These are phyloP conservation scores for Hipposideros armiger DNA, from an alignment of 2,113 vertebrate species.

Conservation along the genomic window DNA sequence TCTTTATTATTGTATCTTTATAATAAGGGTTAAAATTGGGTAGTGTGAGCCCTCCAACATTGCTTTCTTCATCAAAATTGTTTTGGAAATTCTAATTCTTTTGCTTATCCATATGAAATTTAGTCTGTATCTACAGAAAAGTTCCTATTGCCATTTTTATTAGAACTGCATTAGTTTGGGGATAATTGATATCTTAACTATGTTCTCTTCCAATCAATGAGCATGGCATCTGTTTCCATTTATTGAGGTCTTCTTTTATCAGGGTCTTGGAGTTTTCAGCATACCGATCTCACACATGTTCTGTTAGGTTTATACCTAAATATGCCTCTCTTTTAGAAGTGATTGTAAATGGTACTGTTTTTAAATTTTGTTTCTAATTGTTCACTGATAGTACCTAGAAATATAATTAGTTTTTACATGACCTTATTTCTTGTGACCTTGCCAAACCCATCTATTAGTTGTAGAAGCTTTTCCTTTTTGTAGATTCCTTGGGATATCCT, in stretches of 20 bases:
- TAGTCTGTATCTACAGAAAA: neutral
- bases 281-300: neutral
- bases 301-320: neutral
- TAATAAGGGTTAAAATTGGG: neutral
- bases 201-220: neutral
- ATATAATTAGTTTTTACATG: neutral
- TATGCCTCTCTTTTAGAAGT: neutral
- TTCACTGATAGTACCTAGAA: slow-evolving; percentile 8
- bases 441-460: neutral
- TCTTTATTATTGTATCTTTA: neutral
- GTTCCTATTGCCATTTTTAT: neutral
- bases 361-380: neutral
- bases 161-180: neutral
- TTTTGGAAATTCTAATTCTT: neutral
- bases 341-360: neutral
- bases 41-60: neutral
- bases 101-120: neutral
- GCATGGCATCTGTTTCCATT: neutral
- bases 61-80: neutral
- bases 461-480: neutral
- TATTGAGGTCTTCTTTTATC: neutral
- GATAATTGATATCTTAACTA: neutral
- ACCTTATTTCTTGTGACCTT: neutral
- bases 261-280: neutral
- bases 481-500: neutral